Evolutionary conservation across 2,797 vertebrate species (phyloP).

Genomic region (Bradypodion ventrale): DNA sequence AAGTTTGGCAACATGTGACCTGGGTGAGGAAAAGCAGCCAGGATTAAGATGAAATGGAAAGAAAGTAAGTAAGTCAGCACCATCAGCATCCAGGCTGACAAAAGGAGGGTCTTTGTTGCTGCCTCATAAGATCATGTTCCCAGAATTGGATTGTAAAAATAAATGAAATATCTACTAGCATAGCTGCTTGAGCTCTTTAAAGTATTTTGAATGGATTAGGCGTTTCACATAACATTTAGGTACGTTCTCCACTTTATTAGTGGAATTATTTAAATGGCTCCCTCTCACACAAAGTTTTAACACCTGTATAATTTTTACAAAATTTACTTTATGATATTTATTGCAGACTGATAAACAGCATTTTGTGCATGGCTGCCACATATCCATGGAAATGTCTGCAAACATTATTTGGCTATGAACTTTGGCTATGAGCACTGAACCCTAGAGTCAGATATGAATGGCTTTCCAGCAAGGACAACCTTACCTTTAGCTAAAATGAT

Average conservation of each 20-base stretch:
- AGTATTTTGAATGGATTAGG: conserved; percentile 47
- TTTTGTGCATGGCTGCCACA: no score
- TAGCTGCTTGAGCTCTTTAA: conserved; percentile 29
- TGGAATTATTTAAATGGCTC: background rate
- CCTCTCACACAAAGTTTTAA: conserved; percentile 22
- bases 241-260: conserved; percentile 47
- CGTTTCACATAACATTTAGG: conserved; percentile 53
- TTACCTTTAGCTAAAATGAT: no score
- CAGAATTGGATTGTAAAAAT: conserved; percentile 32
- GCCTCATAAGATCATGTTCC: conserved; percentile 15
- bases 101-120: background rate
- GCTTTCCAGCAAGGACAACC: no score
- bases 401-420: no score
- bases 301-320: conserved; percentile 22
- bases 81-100: background rate
- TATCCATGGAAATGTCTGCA: no score
- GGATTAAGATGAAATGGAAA: conserved; percentile 15
- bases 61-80: conserved; percentile 11
- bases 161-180: conserved; percentile 6
- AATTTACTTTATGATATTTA: background rate
- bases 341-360: conserved; percentile 19
- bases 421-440: no score
- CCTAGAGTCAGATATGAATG: no score
- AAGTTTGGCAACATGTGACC: background rate
- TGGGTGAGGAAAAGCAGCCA: background rate